Conservation (phyloP, 2,113 vertebrate genomes). For the Carassius carassius region DNA sequence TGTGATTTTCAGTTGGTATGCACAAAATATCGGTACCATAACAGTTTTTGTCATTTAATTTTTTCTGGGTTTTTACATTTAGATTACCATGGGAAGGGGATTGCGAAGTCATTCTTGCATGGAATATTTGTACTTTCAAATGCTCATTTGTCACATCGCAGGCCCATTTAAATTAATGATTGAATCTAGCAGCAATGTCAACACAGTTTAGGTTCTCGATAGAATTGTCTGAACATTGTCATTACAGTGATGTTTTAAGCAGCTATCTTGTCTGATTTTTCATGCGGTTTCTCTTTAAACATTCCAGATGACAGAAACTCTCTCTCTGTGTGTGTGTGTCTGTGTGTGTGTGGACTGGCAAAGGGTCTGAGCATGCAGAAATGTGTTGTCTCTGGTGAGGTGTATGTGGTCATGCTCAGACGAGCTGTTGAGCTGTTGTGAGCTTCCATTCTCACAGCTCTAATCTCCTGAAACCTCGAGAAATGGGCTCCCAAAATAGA, state of each 20-base stretch:
- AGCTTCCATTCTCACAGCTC: constrained; percentile 25
- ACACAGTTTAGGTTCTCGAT: too few relatives aligned
- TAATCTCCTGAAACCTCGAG: constrained; percentile 32
- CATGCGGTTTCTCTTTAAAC: not conserved
- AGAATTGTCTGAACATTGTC: not conserved
- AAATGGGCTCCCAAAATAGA: constrained; percentile 24
- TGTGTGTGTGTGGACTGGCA: not conserved
- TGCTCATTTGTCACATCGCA: not conserved
- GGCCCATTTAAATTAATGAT: not conserved
- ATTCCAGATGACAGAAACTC: not conserved
- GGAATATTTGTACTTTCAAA: not conserved
- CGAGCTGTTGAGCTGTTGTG: constrained; percentile 24
- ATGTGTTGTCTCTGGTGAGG: constrained; percentile 15
- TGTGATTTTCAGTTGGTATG: too few relatives aligned
- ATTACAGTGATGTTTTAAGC: not conserved
- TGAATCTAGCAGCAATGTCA: not conserved
- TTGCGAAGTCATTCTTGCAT: too few relatives aligned
- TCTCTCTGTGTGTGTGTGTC: not conserved
- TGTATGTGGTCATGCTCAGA: constrained; percentile 33
- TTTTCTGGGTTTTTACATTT: too few relatives aligned
- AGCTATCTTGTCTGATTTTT: not conserved
- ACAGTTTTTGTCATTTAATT: too few relatives aligned
- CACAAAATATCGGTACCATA: too few relatives aligned
- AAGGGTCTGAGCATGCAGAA: not conserved
- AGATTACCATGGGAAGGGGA: too few relatives aligned